Evolutionary conservation across 2,113 vertebrate genomes (phyloP), one percentile per base, ranked within the genome.

Genomic region (Alligator mississippiensis): DNA sequence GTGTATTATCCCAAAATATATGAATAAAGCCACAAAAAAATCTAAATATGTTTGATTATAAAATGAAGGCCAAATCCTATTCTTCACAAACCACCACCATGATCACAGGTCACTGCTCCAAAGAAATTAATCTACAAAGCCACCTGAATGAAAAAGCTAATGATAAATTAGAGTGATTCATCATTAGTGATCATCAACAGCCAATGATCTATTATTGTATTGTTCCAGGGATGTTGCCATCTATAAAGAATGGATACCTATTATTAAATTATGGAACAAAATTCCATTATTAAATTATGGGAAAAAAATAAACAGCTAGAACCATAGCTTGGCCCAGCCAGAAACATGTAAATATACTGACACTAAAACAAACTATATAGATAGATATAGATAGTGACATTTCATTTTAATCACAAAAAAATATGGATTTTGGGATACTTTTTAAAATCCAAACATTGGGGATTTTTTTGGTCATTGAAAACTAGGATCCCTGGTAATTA

Each of bases 91-190:
- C 93, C 82, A 93, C 60, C 25, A 94, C 96, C 96, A 95, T 92
- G 82, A 95, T 96, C 95, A 95, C 88, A 91, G 95, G 89, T 94
- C 76, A 5, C 72, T 94, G 89, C 92, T 91, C 87, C 6, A 9
- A 94, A 91, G 62, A 96, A 97, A 97, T 98, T 96, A 98, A 97
- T 98, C 96, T 97, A 76, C 92, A 96, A 97, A 97, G 93, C 89
- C 96, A 98, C 96, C 96, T 97, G 92, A 92, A 87, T 96, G 94
- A 97, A 96, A 97, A 74, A 90, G 76, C 27, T 96, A 97, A 97
- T 97, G 96, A 97, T 97, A 82, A 86, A 97, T 96, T 97, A 94
- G 85, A 92, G 90, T 95, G 92, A 97, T 97, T 96, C 93, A 97
- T 97, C 94, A 97, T 96, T 97, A 96, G 82, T 94, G 96, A 93